Evolutionary conservation across 2,888 invertebrate species (phyloP), one percentile per base, ranked within the genome.

Genomic region (Pedicia rivosa): DNA sequence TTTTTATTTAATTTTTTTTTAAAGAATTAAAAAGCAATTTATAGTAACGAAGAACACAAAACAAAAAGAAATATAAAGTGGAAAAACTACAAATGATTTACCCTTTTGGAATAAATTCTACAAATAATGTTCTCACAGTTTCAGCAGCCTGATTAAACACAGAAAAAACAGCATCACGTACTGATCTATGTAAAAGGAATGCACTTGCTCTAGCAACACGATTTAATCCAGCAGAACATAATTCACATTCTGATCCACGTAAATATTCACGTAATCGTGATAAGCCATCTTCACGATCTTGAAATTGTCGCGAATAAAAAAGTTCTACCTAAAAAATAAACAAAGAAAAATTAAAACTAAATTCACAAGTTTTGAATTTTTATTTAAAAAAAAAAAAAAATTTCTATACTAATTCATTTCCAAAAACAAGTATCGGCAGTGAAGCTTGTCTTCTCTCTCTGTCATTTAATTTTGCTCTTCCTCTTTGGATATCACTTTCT

Each of bases 211-310:
- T 64, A 0, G 84, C 82, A 0, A 79, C 79, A 60, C 87, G 87
- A 55, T 84, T 84, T 1, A 78, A 72, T 1, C 67, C 67, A 6
- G 42, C 40, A 8, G 40, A 38, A n/a, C 38, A 40, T 3, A 42
- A 40, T n/a, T 46, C 47, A 3, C 41, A 30, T 32, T 55, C 53
- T 20, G 56, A 53, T 4, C 56, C 61, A 39, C 57, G 58, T 0
- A 60, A 49, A 35, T 57, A 57, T 36, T 53, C 54, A 0, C 60
- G 52, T 25, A 88, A 59, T 13, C 74, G 68, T 42, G 75, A 69
- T n/a, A 90, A 57, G 0, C 87, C 87, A 50, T 87, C 86, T 54
- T 88, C 88, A 52, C 88, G 84, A 55, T 88, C 87, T 31, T 84
- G 71, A 59, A 81, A 90, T 56, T 83, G 86, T 50, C 88, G 86